A percentile compares a stretch with the other conserved stretches of the same genome.
These are phyloP conservation scores for Epinotia bilunana DNA, from an alignment of 2,888 invertebrate genomes.

Conservation along the genomic window DNA sequence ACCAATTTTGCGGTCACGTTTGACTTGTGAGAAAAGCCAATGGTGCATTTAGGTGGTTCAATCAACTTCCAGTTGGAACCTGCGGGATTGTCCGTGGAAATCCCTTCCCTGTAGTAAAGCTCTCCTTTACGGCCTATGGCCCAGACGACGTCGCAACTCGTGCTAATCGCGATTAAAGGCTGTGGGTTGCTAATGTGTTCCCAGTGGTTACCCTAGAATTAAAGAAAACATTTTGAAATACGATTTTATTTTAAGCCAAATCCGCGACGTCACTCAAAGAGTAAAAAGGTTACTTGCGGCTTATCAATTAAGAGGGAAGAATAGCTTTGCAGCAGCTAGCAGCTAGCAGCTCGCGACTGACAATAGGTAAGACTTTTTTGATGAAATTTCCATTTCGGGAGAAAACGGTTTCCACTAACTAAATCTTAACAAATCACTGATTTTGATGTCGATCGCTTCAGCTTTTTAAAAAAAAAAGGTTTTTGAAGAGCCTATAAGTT, in stretches of 20 bases:
- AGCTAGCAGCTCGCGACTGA: too few relatives aligned
- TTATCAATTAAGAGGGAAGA: neutral
- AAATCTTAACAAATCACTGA: too few relatives aligned
- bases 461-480: too few relatives aligned
- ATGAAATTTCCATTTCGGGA: too few relatives aligned
- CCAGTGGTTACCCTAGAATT: slow-evolving; percentile 88
- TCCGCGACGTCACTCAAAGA: neutral
- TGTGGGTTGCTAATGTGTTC: slow-evolving; percentile 93
- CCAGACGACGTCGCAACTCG: slow-evolving; percentile 90
- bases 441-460: too few relatives aligned
- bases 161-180: slow-evolving; percentile 89
- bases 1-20: slow-evolving; percentile 87
- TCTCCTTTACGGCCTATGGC: slow-evolving; percentile 94
- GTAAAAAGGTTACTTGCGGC: neutral
- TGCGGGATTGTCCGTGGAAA: slow-evolving; percentile 86
- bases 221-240: neutral
- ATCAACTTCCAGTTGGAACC: slow-evolving; percentile 92
- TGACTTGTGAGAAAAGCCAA: slow-evolving; percentile 66
- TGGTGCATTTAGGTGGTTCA: slow-evolving; percentile 83
- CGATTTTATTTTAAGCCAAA: neutral
- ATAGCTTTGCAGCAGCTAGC: too few relatives aligned
- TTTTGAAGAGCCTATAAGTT: too few relatives aligned
- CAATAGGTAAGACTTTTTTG: too few relatives aligned
- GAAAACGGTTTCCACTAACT: too few relatives aligned
- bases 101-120: slow-evolving; percentile 91